Base-by-base conservation (phyloP, 53 echinoderm and acorn worm species). In the Zoroaster sp. region DNA sequence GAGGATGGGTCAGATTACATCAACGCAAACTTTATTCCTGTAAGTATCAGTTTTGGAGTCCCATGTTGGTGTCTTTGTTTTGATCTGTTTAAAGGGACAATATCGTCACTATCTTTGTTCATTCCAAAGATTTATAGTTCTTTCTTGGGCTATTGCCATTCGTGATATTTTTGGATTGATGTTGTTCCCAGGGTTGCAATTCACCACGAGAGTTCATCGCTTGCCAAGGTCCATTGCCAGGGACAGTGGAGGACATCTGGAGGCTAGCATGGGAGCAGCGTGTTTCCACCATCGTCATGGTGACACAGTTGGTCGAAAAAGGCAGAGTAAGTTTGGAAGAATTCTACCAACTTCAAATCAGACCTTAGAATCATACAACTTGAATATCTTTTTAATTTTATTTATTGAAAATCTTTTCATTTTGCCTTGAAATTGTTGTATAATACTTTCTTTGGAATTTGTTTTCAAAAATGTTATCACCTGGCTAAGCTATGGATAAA, bases 241-340 rank as follows among this genome's bases (percentile, higher is more conserved):
- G 95, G 1, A 97, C 97, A 12, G 80, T 52, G 8, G 94, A 94
- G 6, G 96, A 96, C 33, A 91, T 93, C 87, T 96, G 96, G 96
- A 91, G 93, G 73, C 92, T 98, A 94, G 77, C 94, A 37, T 98
- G 98, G 98, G 98, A 98, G 38, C 86, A 95, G 12, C 94, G 92
- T 32, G 82, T 98, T 18, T 66, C 87, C 1, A 87, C 75, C 7
- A 67, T 95, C 15, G 95, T 98, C 91, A 98, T 98, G 98, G 95
- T 98, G 37, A 98, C 98, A 21, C 95, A 98, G 51, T 88, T 95
- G 28, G 94, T 95, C 35, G 98, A 98, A 74, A 92, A 94, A 42
- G 98, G 98, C 73, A 98, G 92, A 72, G 97, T 97, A 85, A 88
- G 93, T 12, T n/a, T n/a, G n/a, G n/a, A n/a, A n/a, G n/a, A n/a